Percentiles rank a stretch among this genome's conserved stretches.
These are phyloP conservation scores for Scelioninae gen. 1 DNA, from an alignment of 2,888 invertebrate genomes.

Conservation along the genomic window DNA sequence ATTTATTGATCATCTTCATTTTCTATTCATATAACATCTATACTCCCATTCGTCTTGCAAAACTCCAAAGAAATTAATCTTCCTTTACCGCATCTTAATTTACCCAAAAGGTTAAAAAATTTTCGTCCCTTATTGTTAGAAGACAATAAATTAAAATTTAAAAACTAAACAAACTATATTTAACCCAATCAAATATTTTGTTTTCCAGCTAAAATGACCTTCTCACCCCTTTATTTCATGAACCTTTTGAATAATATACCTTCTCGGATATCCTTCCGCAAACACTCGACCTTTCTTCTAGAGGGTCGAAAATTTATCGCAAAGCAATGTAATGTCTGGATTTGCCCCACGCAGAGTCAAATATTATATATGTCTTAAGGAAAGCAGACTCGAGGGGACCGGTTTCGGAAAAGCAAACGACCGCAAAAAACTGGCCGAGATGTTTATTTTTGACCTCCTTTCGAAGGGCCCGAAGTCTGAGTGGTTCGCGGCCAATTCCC, in stretches of 20 bases:
- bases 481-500: constrained; percentile 42
- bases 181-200: not conserved
- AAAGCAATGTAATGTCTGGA: constrained; percentile 18
- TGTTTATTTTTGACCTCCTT: constrained; percentile 68
- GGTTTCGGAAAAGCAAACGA: constrained; percentile 52
- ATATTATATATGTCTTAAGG: constrained; percentile 10
- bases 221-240: not conserved
- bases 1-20: no score
- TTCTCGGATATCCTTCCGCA: constrained; percentile 34
- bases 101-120: no score
- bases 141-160: no score
- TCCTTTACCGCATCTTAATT: no score
- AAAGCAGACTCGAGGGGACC: constrained; percentile 43
- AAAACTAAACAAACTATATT: no score
- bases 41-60: no score
- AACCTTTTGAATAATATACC: constrained; percentile 4
- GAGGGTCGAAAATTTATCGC: constrained; percentile 26
- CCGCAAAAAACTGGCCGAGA: constrained; percentile 43
- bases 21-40: no score
- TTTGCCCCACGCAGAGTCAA: constrained; percentile 21
- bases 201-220: not conserved
- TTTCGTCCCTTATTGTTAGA: no score
- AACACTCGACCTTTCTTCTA: constrained; percentile 27
- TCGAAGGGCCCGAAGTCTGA: constrained; percentile 36
- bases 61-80: no score